Conservation (phyloP, 2,113 vertebrate species). For the Puffinus mauretanicus region DNA sequence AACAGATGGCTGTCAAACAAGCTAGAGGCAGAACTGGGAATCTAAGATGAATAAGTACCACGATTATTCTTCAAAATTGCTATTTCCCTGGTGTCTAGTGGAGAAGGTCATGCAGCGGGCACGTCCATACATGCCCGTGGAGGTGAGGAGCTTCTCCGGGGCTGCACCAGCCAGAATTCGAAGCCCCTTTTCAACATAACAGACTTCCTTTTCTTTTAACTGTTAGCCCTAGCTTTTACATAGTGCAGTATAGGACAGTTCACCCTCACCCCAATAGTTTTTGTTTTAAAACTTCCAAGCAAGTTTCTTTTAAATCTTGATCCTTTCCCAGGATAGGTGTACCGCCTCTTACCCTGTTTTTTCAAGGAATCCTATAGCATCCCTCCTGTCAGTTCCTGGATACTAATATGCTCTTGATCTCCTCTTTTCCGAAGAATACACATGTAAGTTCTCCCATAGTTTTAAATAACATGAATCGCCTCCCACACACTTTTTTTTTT, state of each 20-base stretch:
- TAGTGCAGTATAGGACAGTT: not conserved
- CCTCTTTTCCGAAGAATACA: not conserved
- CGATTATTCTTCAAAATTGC: not conserved
- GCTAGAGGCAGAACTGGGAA: not conserved
- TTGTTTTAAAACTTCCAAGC: not conserved
- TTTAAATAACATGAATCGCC: slow-evolving; percentile 10
- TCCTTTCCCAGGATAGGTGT: not conserved
- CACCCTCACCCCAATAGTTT: not conserved
- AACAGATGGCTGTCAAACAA: not conserved
- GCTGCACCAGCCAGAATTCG: not conserved
- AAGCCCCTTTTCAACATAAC: not conserved
- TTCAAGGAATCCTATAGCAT: not conserved
- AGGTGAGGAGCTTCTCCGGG: not conserved
- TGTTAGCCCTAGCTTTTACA: not conserved
- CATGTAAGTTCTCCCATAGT: not conserved
- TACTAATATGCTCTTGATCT: not conserved
- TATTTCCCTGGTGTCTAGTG: not conserved
- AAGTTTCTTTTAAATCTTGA: not conserved
- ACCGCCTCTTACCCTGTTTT: not conserved
- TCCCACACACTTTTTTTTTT: not conserved
- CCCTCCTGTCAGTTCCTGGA: not conserved
- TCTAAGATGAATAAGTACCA: not conserved
- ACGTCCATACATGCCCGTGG: fast-evolving
- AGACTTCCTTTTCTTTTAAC: not conserved
- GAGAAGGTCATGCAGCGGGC: not conserved